Conservation (phyloP, 2,113 vertebrate genomes). For the Protobothrops mucrosquamatus region DNA sequence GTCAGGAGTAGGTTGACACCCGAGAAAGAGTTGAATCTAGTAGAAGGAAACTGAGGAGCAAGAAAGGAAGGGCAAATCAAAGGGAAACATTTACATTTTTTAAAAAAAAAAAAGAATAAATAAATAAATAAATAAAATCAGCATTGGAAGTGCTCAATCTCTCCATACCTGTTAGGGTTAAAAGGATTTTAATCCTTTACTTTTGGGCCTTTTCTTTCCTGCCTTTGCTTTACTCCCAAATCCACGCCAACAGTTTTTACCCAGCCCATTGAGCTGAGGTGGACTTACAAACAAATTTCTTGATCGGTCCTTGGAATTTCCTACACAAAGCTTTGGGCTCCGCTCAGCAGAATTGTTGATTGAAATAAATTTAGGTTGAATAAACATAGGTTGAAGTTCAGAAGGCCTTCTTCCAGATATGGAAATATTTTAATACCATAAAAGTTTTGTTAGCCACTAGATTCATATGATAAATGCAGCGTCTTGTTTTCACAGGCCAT, state of each 20-base stretch:
- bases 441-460: not conserved
- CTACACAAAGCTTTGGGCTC: constrained; percentile 3
- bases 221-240: fast-evolving
- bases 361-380: not conserved
- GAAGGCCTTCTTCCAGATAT: not conserved
- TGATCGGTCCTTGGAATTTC: not conserved
- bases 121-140: not conserved
- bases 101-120: not conserved
- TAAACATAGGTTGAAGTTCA: not conserved
- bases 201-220: not conserved
- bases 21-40: constrained; percentile 3
- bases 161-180: not conserved
- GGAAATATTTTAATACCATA: not conserved
- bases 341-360: not conserved
- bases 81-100: not conserved
- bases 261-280: not conserved
- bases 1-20: not conserved
- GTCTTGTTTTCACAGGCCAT: no score
- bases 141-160: not conserved
- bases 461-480: not conserved
- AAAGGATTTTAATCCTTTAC: not conserved
- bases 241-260: not conserved
- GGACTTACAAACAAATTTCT: not conserved
- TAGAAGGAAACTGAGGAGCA: constrained; percentile 48
- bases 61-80: not conserved